phyloP scores from a whole-genome alignment of 2,888 invertebrate genomes.

The Congeria kusceri region DNA sequence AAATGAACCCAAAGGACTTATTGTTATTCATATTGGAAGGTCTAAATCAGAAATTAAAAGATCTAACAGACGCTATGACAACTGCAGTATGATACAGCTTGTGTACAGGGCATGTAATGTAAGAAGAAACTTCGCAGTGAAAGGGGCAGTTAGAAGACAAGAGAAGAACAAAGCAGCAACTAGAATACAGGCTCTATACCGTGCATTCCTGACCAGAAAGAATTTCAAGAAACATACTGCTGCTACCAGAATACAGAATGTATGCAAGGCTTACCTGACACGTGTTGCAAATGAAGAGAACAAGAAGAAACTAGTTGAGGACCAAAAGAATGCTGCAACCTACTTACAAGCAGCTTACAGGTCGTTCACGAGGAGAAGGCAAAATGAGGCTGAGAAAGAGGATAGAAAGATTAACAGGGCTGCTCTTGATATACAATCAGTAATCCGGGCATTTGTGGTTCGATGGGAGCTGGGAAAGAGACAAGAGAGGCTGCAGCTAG shows the following conservation, averaged over 20 bases:
- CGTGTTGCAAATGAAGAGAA: conserved; percentile 24
- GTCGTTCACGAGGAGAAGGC: conserved; percentile 21
- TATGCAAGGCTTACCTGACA: conserved; percentile 30
- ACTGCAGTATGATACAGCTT: conserved; percentile 52
- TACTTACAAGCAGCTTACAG: conserved; percentile 24
- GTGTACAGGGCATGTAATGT: conserved; percentile 50
- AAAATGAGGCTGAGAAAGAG: conserved; percentile 33
- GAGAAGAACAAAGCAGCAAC: conserved; percentile 42
- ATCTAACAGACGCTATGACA: conserved; percentile 43
- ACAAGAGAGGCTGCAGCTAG: conserved; percentile 4
- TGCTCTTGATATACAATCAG: conserved; percentile 35
- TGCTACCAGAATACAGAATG: conserved; percentile 43
- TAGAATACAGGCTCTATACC: conserved; percentile 45
- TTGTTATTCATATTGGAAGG: conserved; percentile 60
- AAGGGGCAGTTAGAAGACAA: conserved; percentile 32
- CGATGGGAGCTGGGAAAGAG: conserved; percentile 32
- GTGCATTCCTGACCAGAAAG: conserved; percentile 30
- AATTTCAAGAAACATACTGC: conserved; percentile 7
- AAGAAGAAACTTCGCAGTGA: conserved; percentile 45
- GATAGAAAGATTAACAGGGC: conserved; percentile 30
- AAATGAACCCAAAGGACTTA: conserved; percentile 20
- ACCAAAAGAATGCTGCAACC: conserved; percentile 21
- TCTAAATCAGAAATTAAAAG: conserved; percentile 59
- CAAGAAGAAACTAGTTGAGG: conserved; percentile 2
- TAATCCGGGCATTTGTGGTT: conserved; percentile 26